Evolutionary conservation across 2,797 vertebrate species (phyloP), one percentile per base, ranked within the genome.

Genomic region (Hephaestus fuliginosus): DNA sequence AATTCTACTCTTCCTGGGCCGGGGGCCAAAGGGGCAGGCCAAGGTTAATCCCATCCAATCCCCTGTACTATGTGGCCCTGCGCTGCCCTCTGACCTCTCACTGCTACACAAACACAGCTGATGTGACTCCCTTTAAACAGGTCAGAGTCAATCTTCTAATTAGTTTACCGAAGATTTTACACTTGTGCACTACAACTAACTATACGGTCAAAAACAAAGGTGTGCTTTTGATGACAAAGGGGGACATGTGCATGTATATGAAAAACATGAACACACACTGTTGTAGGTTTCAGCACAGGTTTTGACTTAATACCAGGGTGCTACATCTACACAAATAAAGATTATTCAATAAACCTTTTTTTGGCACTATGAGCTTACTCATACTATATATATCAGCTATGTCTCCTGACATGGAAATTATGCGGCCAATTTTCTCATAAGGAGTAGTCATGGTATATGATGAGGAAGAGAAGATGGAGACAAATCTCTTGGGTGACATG

Each of bases 41-140:
- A 91, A 96, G 95, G 96, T 96, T 97, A 97, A 96, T 96, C 95
- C 92, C 84, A 86, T 90, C 92, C 95, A 96, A 96, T 95, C 93
- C 95, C 92, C 89, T 75, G 70, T 80, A 89, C 69, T 78, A 81
- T 81, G 80, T 56, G 66, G 67, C 74, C 77, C 77, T 39, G 73
- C 0, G 8, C 52, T 85, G 84, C 72, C 80, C 88, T 88, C 57
- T 88, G 88, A 90, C 89, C 83, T 74, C 76, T 41, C 15, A 20
- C 41, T 3, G 41, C 80, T 77, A 78, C 76, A 70, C 70, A 86
- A 92, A 91, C 83, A 90, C 74, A 85, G 73, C 83, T 78, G 78
- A 82, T 74, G 78, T 64, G 81, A 88, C 82, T 88, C 79, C 70
- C 76, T 86, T 78, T 75, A 76, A 91, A 85, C 76, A 62, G 81